These are phyloP conservation scores for Pangasius macronema DNA, from an alignment of 2,797 vertebrate genomes.

Conservation along the genomic window DNA sequence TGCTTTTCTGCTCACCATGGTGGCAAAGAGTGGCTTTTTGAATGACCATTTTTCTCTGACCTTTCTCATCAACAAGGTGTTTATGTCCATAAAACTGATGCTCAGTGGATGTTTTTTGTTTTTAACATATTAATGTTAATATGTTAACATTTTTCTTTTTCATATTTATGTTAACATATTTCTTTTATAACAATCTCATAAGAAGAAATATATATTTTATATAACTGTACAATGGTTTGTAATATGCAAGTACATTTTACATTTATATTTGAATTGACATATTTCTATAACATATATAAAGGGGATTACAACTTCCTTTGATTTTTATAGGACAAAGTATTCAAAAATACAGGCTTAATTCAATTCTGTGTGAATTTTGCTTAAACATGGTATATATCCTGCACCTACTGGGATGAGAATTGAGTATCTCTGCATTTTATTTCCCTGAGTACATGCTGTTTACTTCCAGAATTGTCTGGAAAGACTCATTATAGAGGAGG, in stretches of 20 bases:
- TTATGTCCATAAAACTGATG: neutral
- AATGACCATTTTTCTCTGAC: neutral
- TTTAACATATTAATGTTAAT: too few relatives aligned
- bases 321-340: neutral
- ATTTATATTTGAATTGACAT: neutral
- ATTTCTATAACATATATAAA: neutral
- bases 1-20: neutral
- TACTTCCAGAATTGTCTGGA: slow-evolving; percentile 34
- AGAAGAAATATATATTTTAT: neutral
- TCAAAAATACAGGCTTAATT: slow-evolving; percentile 14
- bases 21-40: neutral
- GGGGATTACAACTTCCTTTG: neutral
- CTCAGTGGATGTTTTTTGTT: neutral
- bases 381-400: slow-evolving; percentile 6
- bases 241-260: too few relatives aligned
- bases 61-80: neutral
- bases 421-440: slow-evolving; percentile 40
- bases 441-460: slow-evolving; percentile 41
- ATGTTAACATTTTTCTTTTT: too few relatives aligned
- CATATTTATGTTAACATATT: too few relatives aligned
- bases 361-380: slow-evolving; percentile 18
- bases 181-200: neutral
- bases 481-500: slow-evolving; percentile 47
- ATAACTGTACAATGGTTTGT: neutral
- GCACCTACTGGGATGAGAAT: slow-evolving; percentile 19